Conservation (phyloP, 2,888 invertebrate species). For the Apamea sordens region DNA sequence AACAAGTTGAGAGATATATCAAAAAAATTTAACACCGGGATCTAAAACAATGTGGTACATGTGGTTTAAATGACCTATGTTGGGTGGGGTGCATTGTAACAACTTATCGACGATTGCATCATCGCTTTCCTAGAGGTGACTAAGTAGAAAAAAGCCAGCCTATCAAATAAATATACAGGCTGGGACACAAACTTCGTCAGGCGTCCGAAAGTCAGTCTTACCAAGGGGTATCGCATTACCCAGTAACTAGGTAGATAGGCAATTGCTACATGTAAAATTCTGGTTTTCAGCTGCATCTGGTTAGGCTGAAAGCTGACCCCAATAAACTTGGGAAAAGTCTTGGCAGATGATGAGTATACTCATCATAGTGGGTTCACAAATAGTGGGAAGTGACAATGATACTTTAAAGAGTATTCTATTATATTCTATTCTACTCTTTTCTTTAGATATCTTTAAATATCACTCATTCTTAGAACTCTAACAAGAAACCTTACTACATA, state of each 20-base stretch:
- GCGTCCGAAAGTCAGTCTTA: no score
- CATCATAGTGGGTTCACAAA: background rate
- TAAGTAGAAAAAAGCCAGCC: background rate
- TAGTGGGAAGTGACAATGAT: background rate
- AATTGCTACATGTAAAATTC: background rate
- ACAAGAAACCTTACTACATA: constrained; percentile 21
- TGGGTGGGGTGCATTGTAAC: background rate
- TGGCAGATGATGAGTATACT: background rate
- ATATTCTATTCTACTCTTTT: no score
- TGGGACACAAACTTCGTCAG: background rate
- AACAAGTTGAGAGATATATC: background rate
- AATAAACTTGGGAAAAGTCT: background rate
- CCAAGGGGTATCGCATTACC: no score
- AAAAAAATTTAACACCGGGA: no score
- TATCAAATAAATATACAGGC: background rate
- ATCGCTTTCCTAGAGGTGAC: background rate
- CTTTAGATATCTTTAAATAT: background rate
- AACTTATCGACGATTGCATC: background rate
- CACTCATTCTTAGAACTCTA: background rate
- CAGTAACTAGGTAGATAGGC: background rate
- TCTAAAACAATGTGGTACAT: background rate
- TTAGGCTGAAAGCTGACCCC: background rate
- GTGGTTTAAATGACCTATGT: background rate
- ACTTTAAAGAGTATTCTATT: background rate
- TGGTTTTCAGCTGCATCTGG: background rate